Base-by-base conservation (phyloP, 2,113 vertebrate species). In the Nettapus auritus region DNA sequence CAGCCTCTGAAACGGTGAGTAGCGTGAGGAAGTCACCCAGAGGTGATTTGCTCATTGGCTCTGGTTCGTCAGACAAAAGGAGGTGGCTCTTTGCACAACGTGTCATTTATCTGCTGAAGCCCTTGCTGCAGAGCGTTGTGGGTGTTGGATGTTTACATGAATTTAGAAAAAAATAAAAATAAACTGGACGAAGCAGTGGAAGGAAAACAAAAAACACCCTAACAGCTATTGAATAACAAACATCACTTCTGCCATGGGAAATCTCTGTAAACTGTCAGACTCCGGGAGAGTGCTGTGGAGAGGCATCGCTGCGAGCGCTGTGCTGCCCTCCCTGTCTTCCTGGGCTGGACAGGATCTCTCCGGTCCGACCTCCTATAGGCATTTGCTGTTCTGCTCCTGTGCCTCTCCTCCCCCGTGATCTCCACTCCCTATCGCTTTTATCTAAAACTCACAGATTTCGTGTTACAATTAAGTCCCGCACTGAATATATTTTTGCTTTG, bases 401-500 rank as follows among this genome's bases (percentile, higher is more conserved):
- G 74, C 66, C 16, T 92, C 55, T 89, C 25, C 46, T 81, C 55
- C 77, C 29, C 70, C 23, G 1, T 22, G 19, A n/a, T 55, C 92
- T 93, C 69, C 42, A 62, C 14, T 20, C 38, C 4, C 13, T n/a
- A 69, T 69, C 66, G 70, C 59, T 67, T 87, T 91, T 20, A 12
- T 57, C 56, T 85, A 23, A 67, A 92, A 36, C 56, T 91, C 84
- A 48, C 57, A 74, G 91, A 40, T 88, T 76, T 25, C 12, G 78
- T 55, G 66, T 92, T 59, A 93, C 52, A 82, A 86, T 88, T 90
- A 86, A 93, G 62, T 90, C 86, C 83, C 71, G 53, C 60, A 25
- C 60, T 84, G 85, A 90, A 92, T 95, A 60, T 64, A 95, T 87
- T 93, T 88, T 48, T 57, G 56, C 70, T 93, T 84, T 93, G 93